Base-by-base conservation (phyloP, 2,113 vertebrate genomes). In the Planiliza haematocheilus region DNA sequence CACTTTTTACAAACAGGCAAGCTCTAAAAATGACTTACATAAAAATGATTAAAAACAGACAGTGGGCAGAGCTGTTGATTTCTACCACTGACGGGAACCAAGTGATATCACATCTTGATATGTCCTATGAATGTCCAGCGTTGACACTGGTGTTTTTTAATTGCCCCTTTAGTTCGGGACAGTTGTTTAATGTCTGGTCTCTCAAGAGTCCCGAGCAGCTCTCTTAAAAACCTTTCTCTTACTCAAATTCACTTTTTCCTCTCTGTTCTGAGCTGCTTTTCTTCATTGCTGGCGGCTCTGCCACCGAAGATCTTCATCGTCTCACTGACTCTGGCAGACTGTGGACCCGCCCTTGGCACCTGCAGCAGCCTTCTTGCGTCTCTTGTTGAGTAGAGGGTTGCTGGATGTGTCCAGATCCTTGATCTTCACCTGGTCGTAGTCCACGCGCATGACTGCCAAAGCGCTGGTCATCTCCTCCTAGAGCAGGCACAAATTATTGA, bases 381-480 rank as follows among this genome's bases (percentile, higher is more conserved):
- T 94, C 89, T 99, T 99, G 93, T 98, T 98, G 84, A 99, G 95
- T 34, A 99, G 95, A 10, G 95, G 96, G 89, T 99, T 99, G 92
- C 95, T 99, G 74, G 98, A 99, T 0, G 95, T 97, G 89, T 99
- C 96, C 63, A 99, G 93, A 86, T 99, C 97, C 83, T 99, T 99
- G 87, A 99, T 99, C 91, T 97, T 98, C 88, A 99, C 97, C 93
- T 99, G 98, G 88, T 99, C 98, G 0, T 99, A 99, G 91, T 99
- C 98, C 41, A 99, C 98, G 1, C 98, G 94, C 97, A 99, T 99
- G 69, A 97, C 99, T 3, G 98, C 98, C 86, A 99, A 83, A 49
- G 97, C 98, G 11, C 97, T 99, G 82, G 97, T 99, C 97, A 99
- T 96, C 91, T 99, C 98, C 78, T 99, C 97, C 98, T 99, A 24